Evolutionary conservation across 2,888 invertebrate species (phyloP), one percentile per base, ranked within the genome.

Genomic region (Endotricha flammealis): DNA sequence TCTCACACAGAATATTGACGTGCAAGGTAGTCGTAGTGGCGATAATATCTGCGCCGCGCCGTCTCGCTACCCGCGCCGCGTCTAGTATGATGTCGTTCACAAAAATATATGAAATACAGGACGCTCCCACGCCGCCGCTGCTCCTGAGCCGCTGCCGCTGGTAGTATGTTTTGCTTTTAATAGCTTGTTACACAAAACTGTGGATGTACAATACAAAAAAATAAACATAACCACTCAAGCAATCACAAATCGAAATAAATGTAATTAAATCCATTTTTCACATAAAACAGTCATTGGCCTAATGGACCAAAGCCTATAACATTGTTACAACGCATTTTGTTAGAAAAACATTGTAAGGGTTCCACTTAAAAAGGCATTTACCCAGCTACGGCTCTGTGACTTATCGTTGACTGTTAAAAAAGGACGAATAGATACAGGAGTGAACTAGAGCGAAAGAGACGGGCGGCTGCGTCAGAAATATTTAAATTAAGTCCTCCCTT

Each of bases 301-400:
- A 76, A 70, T 70, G 67, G 66, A 57, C 48, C 57, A 49, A 47
- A 50, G 46, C 50, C 51, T 42, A 51, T 64, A 63, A 63, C 45
- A 53, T 49, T 41, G 13, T 41, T 28, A 48, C 48, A 48, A 57
- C 56, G 69, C 63, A 65, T 63, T 67, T 60, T 58, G 49, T 60
- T 51, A 57, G 47, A 70, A 74, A 48, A 53, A 63, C 58, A 52
- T 52, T 47, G 57, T 61, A 53, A 53, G 58, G 57, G 70, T 69
- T 72, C n/a, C 79, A 77, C 80, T 81, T 82, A 82, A 82, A 82
- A 82, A 80, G 50, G 66, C 80, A 77, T 80, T 80, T 81, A 64
- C 71, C 59, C 60, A 50, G 51, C 59, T 57, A 58, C 63, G 57
- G 46, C 53, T 50, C 50, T 56, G 64, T 76, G 70, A 81, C 66